Conservation (phyloP, 2,888 invertebrate species). For the Aspidapion aeneum region DNA sequence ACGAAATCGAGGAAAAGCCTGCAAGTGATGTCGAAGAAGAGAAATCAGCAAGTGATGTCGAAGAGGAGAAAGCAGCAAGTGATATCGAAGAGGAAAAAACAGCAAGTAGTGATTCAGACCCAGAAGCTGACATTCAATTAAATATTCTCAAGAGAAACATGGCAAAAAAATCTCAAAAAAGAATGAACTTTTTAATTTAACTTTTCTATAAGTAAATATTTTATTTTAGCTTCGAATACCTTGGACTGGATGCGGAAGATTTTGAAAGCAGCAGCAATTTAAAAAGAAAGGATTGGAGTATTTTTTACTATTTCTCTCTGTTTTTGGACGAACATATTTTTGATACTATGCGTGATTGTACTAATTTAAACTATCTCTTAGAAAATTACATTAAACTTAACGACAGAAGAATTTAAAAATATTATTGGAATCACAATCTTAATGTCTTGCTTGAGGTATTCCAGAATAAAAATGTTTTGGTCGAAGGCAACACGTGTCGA, state of each 20-base stretch:
- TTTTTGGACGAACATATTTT: constrained; percentile 10
- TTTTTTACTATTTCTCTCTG: constrained; percentile 5
- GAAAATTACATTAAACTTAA: constrained; percentile 10
- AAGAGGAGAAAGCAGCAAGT: not conserved
- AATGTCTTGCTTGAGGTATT: constrained; percentile 23
- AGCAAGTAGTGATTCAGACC: not conserved
- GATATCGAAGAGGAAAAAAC: not conserved
- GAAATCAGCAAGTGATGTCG: not conserved
- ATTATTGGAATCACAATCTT: constrained; percentile 21
- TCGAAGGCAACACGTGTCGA: constrained; percentile 18
- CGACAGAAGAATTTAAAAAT: constrained; percentile 14
- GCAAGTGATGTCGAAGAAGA: constrained; percentile 1
- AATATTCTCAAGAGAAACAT: not conserved
- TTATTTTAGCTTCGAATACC: not conserved
- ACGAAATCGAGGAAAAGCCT: not conserved
- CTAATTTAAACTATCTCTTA: constrained; percentile 11
- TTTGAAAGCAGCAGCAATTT: constrained; percentile 1
- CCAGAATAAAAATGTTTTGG: constrained; percentile 23
- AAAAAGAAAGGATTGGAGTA: constrained; percentile 6
- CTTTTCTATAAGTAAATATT: constrained; percentile 1
- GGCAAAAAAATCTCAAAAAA: not conserved
- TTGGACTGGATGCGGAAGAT: not conserved
- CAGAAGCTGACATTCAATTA: not conserved
- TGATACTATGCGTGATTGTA: constrained; percentile 13
- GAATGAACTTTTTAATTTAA: not conserved